Base-by-base conservation (phyloP, 2,797 vertebrate species). In the Salmo trutta region DNA sequence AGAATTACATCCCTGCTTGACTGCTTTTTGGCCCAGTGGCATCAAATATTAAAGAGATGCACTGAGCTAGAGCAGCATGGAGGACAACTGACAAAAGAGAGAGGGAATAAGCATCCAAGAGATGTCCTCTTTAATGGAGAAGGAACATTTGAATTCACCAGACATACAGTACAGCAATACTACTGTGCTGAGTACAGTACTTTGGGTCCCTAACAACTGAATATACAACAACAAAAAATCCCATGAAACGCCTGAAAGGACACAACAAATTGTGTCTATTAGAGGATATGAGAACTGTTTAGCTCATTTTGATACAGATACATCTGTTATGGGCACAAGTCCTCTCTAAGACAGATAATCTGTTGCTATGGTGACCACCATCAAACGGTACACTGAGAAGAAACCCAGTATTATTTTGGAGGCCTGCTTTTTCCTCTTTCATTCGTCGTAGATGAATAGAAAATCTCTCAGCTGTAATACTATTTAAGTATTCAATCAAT, bases 281-380 rank as follows among this genome's bases (percentile, higher is more conserved):
- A 81, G 21, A 3, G n/a, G 19, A n/a, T 53, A 72, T 79, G 77
- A 80, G 29, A 75, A 70, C 3, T 12, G 10, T 24, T 33, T 24
- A 17, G 75, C 74, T 79, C 10, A 87, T 90, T 83, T 84, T 81
- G 81, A 85, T 80, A 83, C 74, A 80, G 85, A 86, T 83, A 80
- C 76, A 72, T 78, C 76, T 87, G 81, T 91, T 90, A 89, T 88
- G 83, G 89, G 82, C 86, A 91, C 84, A 89, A 91, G 86, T 92
- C 89, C 89, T 89, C 88, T 91, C 82, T 88, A 77, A 85, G 79
- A 86, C 84, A 77, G 41, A 47, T 10, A 88, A 94, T 93, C 90
- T 90, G 95, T 95, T 95, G 94, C 94, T 94, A 95, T 95, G 94
- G 95, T 91, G 93, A 95, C 94, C 92, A 91, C 85, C 92, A 93